Evolutionary conservation across 2,888 invertebrate genomes (phyloP).

Genomic region (Lasius platythorax): DNA sequence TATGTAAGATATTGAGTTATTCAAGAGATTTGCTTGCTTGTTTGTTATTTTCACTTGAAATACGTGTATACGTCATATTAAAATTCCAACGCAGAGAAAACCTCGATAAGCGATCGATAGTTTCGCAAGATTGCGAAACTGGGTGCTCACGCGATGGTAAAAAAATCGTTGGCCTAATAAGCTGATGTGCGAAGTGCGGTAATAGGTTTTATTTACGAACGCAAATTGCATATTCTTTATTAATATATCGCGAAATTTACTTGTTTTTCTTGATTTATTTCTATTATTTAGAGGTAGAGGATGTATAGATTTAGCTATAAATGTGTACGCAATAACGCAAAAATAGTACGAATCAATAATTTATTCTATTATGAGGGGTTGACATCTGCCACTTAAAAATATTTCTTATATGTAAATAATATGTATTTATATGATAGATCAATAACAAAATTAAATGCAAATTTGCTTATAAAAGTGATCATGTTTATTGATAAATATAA

Average conservation of each 20-base stretch:
- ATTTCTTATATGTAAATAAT: neutral
- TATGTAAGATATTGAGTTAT: neutral
- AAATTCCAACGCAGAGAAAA: slow-evolving; percentile 6
- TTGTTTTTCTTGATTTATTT: neutral
- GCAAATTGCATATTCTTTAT: neutral
- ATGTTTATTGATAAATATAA: neutral
- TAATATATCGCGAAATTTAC: neutral
- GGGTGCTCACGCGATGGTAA: slow-evolving; percentile 15
- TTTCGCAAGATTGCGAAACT: slow-evolving; percentile 47
- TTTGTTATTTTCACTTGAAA: neutral
- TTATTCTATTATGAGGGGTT: neutral
- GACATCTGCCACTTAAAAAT: neutral
- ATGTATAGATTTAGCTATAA: neutral
- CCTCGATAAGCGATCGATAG: slow-evolving; percentile 43
- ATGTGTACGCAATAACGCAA: neutral
- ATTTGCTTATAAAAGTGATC: neutral
- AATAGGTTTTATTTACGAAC: slow-evolving; percentile 25
- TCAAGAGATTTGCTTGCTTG: neutral
- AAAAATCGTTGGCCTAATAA: slow-evolving; percentile 23
- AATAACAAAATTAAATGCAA: neutral
- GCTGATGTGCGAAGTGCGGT: neutral
- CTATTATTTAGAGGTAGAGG: neutral
- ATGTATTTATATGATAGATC: neutral
- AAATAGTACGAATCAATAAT: neutral
- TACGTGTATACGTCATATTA: neutral